Base-by-base conservation (phyloP, 1,140 invertebrate genomes). In the Hermetia illucens region DNA sequence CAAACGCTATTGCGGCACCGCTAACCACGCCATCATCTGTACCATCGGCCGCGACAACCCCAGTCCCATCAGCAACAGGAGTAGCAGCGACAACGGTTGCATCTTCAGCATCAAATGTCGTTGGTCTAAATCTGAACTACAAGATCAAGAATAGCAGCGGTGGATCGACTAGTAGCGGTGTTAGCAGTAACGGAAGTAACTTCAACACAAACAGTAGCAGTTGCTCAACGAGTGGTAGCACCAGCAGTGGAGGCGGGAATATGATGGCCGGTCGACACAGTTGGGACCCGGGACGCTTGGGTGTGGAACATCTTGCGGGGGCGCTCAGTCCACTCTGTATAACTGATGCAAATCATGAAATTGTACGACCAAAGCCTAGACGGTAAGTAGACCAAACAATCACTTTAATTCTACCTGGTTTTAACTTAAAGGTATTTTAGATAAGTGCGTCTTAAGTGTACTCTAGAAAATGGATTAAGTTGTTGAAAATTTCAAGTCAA, bases 321-420 rank as follows among this genome's bases (percentile, higher is more conserved):
- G 73, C 75, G 13, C 58, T 76, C 41, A 75, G 72, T 56, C 74
- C 72, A 38, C 64, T 77, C 27, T 77, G 74, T 53, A 76, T 77
- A 47, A 72, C 74, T 5, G 77, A 79, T 56, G 70, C 75, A 41
- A 79, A 77, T 47, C 82, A 86, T 61, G 83, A 89, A 60, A 88
- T 89, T 54, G 70, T 89, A 38, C 66, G 84, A 45, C 84, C 84
- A 8, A 89, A 88, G 61, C 85, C 85, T 4, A 70, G 85, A 61
- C 79, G 84, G 84, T 86, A 63, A 66, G 55, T 51, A 27, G 17
- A 34, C 4, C 24, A 39, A 38, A 41, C 41, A 24, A 19, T 47
- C 58, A 9, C 39, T 34, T 42, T 12, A 17, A n/a, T n/a, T n/a
- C n/a, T n/a, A n/a, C n/a, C n/a, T n/a, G n/a, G n/a, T n/a, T n/a